These are phyloP conservation scores for Corythoichthys intestinalis DNA, from an alignment of 2,113 vertebrate genomes.

Conservation along the genomic window DNA sequence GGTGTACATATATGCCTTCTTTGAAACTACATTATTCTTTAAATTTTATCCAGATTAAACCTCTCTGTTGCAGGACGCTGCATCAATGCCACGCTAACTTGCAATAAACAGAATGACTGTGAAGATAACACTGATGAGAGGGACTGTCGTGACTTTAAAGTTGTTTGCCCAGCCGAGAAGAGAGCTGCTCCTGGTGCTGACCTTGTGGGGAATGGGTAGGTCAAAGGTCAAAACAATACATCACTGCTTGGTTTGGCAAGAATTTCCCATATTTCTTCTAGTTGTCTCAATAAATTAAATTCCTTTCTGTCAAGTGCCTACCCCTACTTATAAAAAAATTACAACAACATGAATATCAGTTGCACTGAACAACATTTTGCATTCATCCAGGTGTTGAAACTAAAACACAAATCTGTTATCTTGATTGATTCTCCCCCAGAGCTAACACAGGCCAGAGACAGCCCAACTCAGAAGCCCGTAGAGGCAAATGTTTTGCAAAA, in stretches of 20 bases:
- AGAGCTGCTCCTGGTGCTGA: slow-evolving; percentile 74
- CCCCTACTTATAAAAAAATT: not conserved
- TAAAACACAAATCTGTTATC: too few species aligned
- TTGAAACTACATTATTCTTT: not conserved
- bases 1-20: too few species aligned
- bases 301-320: not conserved
- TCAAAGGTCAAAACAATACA: slow-evolving; percentile 3
- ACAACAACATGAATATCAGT: not conserved
- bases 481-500: too few species aligned
- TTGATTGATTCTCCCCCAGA: too few species aligned
- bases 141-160: slow-evolving; percentile 64
- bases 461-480: too few species aligned
- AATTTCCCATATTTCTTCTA: not conserved
- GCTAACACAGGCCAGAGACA: too few species aligned
- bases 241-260: not conserved
- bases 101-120: slow-evolving; percentile 91
- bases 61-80: slow-evolving; percentile 78
- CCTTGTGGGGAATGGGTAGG: slow-evolving; percentile 81
- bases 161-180: slow-evolving; percentile 64
- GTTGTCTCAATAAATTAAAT: not conserved
- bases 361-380: not conserved
- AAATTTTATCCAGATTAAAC: not conserved
- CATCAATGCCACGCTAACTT: slow-evolving; percentile 75
- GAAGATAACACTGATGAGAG: slow-evolving; percentile 90
- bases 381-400: too few species aligned